phyloP scores from a whole-genome alignment of 2,113 vertebrate genomes.

The Lipotes vexillifer region DNA sequence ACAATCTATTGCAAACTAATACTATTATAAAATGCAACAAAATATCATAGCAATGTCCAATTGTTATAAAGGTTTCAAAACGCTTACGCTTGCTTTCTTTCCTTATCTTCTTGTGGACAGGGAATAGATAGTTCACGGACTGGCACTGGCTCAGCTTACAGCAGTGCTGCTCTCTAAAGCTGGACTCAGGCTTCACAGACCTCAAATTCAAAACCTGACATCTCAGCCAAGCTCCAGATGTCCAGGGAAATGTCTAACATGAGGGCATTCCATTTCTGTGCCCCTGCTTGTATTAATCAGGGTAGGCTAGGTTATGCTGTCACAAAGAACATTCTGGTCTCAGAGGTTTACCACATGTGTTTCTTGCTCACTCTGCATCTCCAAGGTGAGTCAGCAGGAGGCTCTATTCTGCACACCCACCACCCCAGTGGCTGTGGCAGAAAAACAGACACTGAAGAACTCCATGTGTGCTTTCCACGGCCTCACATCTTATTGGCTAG shows the following conservation, averaged over 20 bases:
- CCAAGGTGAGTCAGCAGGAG: not conserved
- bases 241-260: not conserved
- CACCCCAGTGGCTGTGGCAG: not conserved
- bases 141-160: not conserved
- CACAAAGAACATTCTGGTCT: not conserved
- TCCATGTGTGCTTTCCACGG: rapidly evolving
- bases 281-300: not conserved
- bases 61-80: not conserved
- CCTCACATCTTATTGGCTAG: not conserved
- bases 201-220: not conserved
- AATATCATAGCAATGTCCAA: not conserved
- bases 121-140: not conserved
- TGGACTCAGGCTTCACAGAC: not conserved
- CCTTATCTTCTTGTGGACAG: not conserved
- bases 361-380: not conserved
- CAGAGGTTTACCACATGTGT: not conserved
- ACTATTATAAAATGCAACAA: not conserved
- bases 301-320: not conserved
- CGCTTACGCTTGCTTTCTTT: not conserved
- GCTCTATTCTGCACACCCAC: not conserved
- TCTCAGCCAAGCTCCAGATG: not conserved
- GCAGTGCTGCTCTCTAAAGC: not conserved
- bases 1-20: not conserved
- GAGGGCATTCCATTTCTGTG: not conserved
- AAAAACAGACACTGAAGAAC: not conserved